phyloP scores from a whole-genome alignment of 2,797 vertebrate species.

The Hylomyscus alleni region DNA sequence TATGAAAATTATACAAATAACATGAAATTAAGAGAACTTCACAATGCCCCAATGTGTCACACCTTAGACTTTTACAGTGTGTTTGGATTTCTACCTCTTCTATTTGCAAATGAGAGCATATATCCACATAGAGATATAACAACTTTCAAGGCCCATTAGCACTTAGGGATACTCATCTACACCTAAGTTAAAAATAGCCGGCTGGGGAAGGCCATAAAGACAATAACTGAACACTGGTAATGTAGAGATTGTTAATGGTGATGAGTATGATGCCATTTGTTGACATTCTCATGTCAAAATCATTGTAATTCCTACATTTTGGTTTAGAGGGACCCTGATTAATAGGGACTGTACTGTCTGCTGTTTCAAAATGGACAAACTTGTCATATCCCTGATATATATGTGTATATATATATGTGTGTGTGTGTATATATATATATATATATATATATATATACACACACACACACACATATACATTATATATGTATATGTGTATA shows the following conservation, averaged over 20 bases:
- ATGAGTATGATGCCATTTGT: neutral
- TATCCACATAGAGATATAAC: neutral
- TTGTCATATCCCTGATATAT: neutral
- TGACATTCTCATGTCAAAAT: neutral
- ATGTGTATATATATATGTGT: neutral
- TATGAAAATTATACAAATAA: neutral
- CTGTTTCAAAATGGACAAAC: neutral
- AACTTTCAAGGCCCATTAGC: neutral
- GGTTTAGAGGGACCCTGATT: neutral
- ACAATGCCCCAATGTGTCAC: neutral
- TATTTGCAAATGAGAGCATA: neutral
- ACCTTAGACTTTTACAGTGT: neutral
- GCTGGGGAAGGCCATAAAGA: neutral
- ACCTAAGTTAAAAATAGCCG: neutral
- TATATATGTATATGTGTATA: no score
- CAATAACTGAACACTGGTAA: neutral
- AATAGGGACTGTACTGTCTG: neutral
- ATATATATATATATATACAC: no score
- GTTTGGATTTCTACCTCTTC: neutral
- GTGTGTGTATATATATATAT: no score
- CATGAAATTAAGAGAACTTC: neutral
- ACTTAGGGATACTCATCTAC: neutral
- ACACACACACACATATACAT: no score
- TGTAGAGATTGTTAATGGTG: neutral
- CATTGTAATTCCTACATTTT: neutral